Evolutionary conservation across 2,797 vertebrate genomes (phyloP).

Genomic region (Neopelma chrysocephalum): DNA sequence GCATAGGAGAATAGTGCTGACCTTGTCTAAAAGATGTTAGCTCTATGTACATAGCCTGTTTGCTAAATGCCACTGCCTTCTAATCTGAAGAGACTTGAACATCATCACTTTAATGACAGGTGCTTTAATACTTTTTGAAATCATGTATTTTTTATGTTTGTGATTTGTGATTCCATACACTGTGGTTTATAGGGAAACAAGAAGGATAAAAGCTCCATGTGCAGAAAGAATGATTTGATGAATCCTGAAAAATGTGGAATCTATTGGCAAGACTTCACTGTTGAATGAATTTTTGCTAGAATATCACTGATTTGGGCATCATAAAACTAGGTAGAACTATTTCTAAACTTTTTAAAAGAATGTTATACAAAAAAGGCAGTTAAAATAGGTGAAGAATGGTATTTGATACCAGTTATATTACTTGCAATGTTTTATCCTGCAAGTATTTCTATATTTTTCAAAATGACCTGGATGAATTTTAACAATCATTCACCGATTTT

Average conservation of each 20-base stretch:
- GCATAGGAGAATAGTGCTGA: neutral
- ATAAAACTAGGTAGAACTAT: neutral
- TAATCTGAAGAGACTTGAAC: neutral
- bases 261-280: neutral
- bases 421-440: neutral
- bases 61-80: neutral
- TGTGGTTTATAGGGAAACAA: neutral
- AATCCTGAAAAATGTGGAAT: neutral
- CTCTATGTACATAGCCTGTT: neutral
- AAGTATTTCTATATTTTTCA: neutral
- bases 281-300: neutral
- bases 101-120: neutral
- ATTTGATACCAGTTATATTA: neutral
- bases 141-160: neutral
- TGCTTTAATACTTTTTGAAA: neutral
- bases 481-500: neutral
- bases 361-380: neutral
- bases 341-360: neutral
- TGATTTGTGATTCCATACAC: neutral
- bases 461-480: neutral
- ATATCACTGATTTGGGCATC: neutral
- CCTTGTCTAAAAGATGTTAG: neutral
- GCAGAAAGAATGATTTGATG: neutral
- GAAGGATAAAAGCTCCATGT: neutral
- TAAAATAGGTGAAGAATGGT: neutral